Conservation (phyloP, 1,140 invertebrate genomes). For the Panonychus citri region DNA sequence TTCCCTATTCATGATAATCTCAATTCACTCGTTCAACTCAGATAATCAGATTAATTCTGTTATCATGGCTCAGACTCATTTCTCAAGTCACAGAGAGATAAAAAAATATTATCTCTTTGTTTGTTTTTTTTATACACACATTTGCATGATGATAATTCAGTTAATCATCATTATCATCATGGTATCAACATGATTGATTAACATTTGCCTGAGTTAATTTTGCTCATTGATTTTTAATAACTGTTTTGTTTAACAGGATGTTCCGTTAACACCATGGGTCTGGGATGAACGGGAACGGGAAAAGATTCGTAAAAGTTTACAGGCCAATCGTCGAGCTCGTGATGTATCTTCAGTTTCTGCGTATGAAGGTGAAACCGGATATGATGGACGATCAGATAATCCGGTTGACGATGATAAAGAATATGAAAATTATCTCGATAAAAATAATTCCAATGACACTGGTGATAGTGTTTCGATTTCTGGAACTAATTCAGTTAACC, state of each 20-base stretch:
- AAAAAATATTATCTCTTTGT: too few relatives aligned
- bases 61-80: too few relatives aligned
- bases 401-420: not conserved
- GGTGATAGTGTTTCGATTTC: not conserved
- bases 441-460: not conserved
- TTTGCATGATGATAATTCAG: too few relatives aligned
- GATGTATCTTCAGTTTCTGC: not conserved
- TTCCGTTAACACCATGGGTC: constrained; percentile 62
- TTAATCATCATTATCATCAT: too few relatives aligned
- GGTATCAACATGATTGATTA: too few relatives aligned
- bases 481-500: not conserved
- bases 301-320: constrained; percentile 30
- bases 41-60: too few relatives aligned
- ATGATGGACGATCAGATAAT: not conserved
- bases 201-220: too few relatives aligned
- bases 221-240: not conserved
- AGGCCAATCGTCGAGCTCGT: not conserved
- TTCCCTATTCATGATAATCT: too few relatives aligned
- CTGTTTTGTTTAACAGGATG: constrained; percentile 31
- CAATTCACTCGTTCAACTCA: too few relatives aligned
- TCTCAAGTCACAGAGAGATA: too few relatives aligned
- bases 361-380: not conserved
- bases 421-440: not conserved
- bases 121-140: too few relatives aligned
- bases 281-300: constrained; percentile 58